Conservation (phyloP, 2,797 vertebrate genomes). For the Tarsius wallacei region DNA sequence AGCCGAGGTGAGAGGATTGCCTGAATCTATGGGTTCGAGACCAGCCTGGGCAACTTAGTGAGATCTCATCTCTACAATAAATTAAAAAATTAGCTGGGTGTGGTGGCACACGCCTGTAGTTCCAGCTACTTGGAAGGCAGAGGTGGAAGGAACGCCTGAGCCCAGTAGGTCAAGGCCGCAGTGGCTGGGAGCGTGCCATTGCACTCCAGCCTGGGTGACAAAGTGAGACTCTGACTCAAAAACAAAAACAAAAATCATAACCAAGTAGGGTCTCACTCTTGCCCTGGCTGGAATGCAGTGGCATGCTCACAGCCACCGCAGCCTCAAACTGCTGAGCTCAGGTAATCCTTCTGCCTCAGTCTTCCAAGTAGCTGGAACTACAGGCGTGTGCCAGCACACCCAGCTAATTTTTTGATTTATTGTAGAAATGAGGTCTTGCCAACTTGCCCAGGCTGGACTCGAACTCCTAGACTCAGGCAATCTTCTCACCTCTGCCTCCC, state of each 20-base stretch:
- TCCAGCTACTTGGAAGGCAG: neutral
- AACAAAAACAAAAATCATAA: neutral
- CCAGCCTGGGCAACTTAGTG: neutral
- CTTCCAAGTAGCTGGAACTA: too few relatives aligned
- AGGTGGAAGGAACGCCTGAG: neutral
- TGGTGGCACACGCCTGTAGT: neutral
- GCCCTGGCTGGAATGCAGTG: too few relatives aligned
- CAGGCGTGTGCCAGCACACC: too few relatives aligned
- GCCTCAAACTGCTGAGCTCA: too few relatives aligned
- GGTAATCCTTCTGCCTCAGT: too few relatives aligned
- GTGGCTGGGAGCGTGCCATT: neutral
- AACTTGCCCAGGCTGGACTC: too few relatives aligned
- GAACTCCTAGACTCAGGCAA: too few relatives aligned
- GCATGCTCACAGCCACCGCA: too few relatives aligned
- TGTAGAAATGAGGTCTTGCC: too few relatives aligned
- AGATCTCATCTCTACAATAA: neutral
- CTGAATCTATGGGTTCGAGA: neutral
- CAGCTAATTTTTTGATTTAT: too few relatives aligned
- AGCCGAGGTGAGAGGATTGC: neutral
- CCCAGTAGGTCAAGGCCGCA: neutral
- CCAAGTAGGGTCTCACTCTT: too few relatives aligned
- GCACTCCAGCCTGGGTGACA: neutral
- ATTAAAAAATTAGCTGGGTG: neutral
- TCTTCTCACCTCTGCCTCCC: too few relatives aligned
- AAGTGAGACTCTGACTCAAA: neutral